A percentile compares a stretch with the other conserved stretches of the same genome.
These are phyloP conservation scores for Diaprepes abbreviatus DNA, from an alignment of 2,888 invertebrate genomes.

Conservation along the genomic window DNA sequence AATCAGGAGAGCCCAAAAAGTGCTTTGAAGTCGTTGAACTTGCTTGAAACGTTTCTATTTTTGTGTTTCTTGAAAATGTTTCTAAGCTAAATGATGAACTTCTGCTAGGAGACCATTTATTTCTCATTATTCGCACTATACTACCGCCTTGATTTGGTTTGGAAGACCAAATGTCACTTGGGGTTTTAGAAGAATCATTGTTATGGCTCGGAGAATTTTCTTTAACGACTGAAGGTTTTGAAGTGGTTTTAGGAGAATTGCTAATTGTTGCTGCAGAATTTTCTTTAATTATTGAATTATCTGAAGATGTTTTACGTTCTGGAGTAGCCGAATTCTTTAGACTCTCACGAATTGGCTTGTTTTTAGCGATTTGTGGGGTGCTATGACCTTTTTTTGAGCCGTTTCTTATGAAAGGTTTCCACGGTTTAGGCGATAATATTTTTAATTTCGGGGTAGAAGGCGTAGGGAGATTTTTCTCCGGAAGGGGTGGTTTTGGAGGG, in stretches of 20 bases:
- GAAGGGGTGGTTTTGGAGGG: background rate
- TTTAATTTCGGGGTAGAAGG: background rate
- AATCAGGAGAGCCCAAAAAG: background rate
- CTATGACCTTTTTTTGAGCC: background rate
- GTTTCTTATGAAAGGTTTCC: conserved; percentile 3
- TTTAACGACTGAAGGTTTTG: background rate
- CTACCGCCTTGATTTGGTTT: conserved; percentile 5
- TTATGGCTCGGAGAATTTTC: background rate
- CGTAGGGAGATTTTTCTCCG: background rate
- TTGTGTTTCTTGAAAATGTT: conserved; percentile 41
- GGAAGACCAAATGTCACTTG: background rate
- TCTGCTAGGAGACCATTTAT: conserved; percentile 1
- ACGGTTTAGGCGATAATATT: conserved; percentile 3
- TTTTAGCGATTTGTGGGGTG: background rate
- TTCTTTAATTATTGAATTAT: background rate
- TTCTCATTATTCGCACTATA: conserved; percentile 33
- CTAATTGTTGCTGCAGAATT: background rate
- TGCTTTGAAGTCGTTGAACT: background rate
- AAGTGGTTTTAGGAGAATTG: background rate
- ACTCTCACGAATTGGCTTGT: background rate
- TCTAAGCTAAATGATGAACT: conserved; percentile 12
- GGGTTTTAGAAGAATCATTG: background rate
- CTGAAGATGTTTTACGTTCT: background rate
- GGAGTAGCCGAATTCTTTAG: background rate
- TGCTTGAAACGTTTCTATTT: conserved; percentile 43